Base-by-base conservation (phyloP, 2,888 invertebrate genomes). In the Eubasilissa splendida region DNA sequence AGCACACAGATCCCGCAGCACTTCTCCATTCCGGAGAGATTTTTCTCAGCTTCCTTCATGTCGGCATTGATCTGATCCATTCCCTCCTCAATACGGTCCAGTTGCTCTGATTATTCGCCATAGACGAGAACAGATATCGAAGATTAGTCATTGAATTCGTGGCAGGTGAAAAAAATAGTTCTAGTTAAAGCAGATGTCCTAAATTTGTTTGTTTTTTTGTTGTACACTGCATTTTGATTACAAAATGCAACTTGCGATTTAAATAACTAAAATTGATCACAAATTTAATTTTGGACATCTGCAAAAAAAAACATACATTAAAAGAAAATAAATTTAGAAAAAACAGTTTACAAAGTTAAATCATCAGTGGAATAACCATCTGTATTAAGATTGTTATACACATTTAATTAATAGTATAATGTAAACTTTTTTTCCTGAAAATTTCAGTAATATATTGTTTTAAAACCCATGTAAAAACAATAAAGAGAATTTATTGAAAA, bases 41-140 rank as follows among this genome's bases (percentile, higher is more conserved):
- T 99, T 91, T 99, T 99, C 91, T 99, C 99, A 22, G 99, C 99
- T 89, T 99, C 99, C 87, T 95, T 95, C 99, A 99, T 99, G 89
- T 99, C 99, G 84, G 97, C 96, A 91, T 99, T 99, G 91, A 99
- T 99, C 91, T 99, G 98, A 91, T 99, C 99, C 98, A 99, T 98
- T 63, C 99, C 99, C 91, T 99, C 99, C 91, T 99, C 99, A 90
- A 99, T 97, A 87, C 99, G 95, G 91, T 99, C 99, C 94, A 99
- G 92, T 97, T 99, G 99, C 89, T 99, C 99, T 98, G 90, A 89
- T 87, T 86, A 77, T 88, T 63, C 42, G 68, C 50, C 58, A 31
- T 7, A 52, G 12, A 53, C 56, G 63, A 79, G 50, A 50, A 50
- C 42, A 68, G 14, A 70, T 53, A 70, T 7, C 8, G 4, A 14